Evolutionary conservation across 2,888 invertebrate genomes (phyloP).

Genomic region (Nudaria mundana): DNA sequence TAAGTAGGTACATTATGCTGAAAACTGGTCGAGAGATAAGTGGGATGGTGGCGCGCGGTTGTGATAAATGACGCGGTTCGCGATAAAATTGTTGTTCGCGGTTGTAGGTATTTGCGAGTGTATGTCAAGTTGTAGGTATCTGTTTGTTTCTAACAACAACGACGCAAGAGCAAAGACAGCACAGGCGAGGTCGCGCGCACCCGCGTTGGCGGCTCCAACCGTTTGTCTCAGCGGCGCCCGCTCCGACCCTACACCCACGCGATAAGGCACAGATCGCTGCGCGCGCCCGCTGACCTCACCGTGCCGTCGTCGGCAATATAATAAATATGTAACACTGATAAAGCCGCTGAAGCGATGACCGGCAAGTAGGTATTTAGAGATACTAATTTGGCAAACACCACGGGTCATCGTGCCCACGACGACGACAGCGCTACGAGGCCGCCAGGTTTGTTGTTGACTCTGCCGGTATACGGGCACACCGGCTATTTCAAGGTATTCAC

Average conservation of each 20-base stretch:
- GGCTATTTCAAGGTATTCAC: conserved; percentile 51
- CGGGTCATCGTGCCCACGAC: conserved; percentile 54
- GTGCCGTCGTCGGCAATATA: conserved; percentile 71
- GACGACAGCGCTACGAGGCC: conserved; percentile 39
- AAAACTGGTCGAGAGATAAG: conserved; percentile 10
- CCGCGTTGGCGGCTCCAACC: conserved; percentile 41
- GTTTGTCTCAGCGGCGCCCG: conserved; percentile 7
- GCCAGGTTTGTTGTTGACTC: conserved; percentile 40
- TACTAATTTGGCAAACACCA: conserved; percentile 61
- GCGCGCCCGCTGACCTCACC: conserved; percentile 74
- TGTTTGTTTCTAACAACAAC: conserved; percentile 39
- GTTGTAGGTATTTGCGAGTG: conserved; percentile 16
- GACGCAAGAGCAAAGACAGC: conserved; percentile 67
- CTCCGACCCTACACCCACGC: conserved; percentile 68
- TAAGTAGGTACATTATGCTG: conserved; percentile 7
- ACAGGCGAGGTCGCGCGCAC: conserved; percentile 63
- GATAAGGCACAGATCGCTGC: conserved; percentile 73
- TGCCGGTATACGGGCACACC: conserved; percentile 41
- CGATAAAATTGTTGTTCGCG: conserved; percentile 25
- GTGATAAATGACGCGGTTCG: conserved; percentile 12
- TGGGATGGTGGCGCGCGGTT: conserved; percentile 14
- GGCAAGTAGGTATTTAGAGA: conserved; percentile 73
- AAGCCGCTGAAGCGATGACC: conserved; percentile 75
- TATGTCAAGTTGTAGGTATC: conserved; percentile 20
- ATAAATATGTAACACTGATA: conserved; percentile 81